A percentile compares a stretch with the other conserved stretches of the same genome.
These are phyloP conservation scores for Holothuria scabra DNA, from an alignment of 53 echinoderm and acorn worm species.

Conservation along the genomic window DNA sequence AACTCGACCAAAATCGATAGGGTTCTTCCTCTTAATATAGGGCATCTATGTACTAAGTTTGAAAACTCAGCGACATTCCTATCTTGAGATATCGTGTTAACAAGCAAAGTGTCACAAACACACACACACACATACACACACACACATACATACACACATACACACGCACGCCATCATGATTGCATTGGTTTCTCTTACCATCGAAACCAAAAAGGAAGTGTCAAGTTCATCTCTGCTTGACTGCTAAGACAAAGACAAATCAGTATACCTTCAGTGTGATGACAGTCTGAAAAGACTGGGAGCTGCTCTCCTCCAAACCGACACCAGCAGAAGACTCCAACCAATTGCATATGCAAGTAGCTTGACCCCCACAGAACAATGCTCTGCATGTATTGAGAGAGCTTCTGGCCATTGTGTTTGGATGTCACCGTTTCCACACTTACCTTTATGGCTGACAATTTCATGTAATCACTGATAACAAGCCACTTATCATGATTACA, in stretches of 20 bases:
- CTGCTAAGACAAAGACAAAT: slow-evolving; percentile 39
- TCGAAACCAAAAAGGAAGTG: background rate
- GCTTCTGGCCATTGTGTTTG: slow-evolving; percentile 54
- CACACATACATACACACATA: too few species aligned
- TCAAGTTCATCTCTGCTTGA: slow-evolving; percentile 32
- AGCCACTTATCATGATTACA: slow-evolving; percentile 53
- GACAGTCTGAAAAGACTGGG: slow-evolving; percentile 48
- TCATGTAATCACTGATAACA: slow-evolving; percentile 61
- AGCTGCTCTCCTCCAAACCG: slow-evolving; percentile 57
- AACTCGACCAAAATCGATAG: too few species aligned
- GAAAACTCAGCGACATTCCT: too few species aligned
- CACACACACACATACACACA: too few species aligned
- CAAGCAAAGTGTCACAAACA: too few species aligned
- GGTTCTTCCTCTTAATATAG: too few species aligned
- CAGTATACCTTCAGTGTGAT: slow-evolving; percentile 46
- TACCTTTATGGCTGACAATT: slow-evolving; percentile 65
- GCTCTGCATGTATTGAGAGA: slow-evolving; percentile 63
- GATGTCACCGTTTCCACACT: slow-evolving; percentile 59
- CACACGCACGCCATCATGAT: too few species aligned
- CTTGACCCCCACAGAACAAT: slow-evolving; percentile 52
- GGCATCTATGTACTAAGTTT: too few species aligned
- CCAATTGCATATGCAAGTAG: slow-evolving; percentile 62
- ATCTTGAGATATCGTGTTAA: too few species aligned
- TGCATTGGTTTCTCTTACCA: too few species aligned
- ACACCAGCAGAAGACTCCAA: slow-evolving; percentile 17